phyloP scores from a whole-genome alignment of 2,797 vertebrate genomes.

The Brachyalestes nurse region DNA sequence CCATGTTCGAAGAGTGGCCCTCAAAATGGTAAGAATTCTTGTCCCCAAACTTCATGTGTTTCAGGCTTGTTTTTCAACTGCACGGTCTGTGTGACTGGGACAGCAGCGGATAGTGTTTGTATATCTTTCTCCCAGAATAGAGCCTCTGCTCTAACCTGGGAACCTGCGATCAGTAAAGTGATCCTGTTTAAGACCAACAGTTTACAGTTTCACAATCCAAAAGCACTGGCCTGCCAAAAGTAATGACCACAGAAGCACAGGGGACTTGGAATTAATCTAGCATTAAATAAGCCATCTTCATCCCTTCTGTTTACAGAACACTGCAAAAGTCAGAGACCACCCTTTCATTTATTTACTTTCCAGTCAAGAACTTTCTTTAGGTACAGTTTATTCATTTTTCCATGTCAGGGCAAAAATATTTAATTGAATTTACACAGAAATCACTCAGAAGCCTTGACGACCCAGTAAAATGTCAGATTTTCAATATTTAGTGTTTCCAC shows the following conservation, averaged over 20 bases:
- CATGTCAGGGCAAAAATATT: no score
- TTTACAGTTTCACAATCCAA: not conserved
- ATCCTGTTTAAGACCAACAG: constrained; percentile 3
- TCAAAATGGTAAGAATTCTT: not conserved
- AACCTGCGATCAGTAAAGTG: not conserved
- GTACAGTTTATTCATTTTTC: no score
- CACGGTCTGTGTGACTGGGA: no score
- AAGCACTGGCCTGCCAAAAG: no score
- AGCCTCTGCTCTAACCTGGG: not conserved
- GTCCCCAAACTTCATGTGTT: not conserved
- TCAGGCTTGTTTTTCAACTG: not conserved
- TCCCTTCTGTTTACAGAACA: not conserved
- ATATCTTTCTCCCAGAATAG: not conserved
- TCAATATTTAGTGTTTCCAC: no score
- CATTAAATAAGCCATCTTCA: not conserved
- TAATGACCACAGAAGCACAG: not conserved
- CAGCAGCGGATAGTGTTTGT: not conserved
- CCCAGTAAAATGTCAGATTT: no score
- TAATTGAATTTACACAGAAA: no score
- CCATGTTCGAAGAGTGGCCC: not conserved
- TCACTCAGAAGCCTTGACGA: no score
- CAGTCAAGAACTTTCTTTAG: no score
- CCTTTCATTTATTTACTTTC: no score
- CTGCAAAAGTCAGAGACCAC: no score
- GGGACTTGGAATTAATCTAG: not conserved